Evolutionary conservation across 2,888 invertebrate genomes (phyloP), one percentile per base, ranked within the genome.

Genomic region (Carterocephalus palaemon): DNA sequence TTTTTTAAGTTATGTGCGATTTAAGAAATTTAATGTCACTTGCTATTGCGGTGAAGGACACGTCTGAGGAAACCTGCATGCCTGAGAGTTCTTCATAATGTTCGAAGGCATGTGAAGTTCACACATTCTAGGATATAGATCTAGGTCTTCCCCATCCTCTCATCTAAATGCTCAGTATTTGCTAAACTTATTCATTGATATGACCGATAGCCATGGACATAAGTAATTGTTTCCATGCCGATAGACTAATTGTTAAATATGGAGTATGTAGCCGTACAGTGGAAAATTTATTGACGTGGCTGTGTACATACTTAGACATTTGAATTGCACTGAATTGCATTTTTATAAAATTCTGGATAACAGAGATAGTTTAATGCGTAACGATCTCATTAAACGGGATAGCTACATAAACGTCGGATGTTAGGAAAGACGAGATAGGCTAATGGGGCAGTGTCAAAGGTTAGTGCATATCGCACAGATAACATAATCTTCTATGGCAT

Each of bases 381-480:
- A 31, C 12, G 15, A 32, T 40, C 32, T 24, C 23, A 9, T 36
- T 22, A 40, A 15, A 10, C 22, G 8, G 23, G 10, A 19, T 13
- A 28, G 20, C 8, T 38, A 13, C n/a, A n/a, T n/a, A n/a, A n/a
- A n/a, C n/a, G 19, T 41, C 24, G 17, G 41, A 7, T 12, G 56
- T 51, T 54, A 59, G 59, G 49, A 54, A 56, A 57, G 56, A 48
- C 19, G 48, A 56, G 68, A 76, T 75, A 76, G 64, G 59, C 49
- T 52, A 47, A 51, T 55, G 48, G 54, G 51, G 47, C 50, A 59
- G 59, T 65, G 75, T 66, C 70, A 76, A 68, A 76, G 75, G 47
- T 54, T 57, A 51, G 19, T 43, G 51, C 53, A 53, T 63, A 60
- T 59, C 58, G 10, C 36, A 45, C 31, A 42, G 53, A 53, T 54